Evolutionary conservation across 1,140 invertebrate genomes (phyloP).

Genomic region (Trichonephila clavata): DNA sequence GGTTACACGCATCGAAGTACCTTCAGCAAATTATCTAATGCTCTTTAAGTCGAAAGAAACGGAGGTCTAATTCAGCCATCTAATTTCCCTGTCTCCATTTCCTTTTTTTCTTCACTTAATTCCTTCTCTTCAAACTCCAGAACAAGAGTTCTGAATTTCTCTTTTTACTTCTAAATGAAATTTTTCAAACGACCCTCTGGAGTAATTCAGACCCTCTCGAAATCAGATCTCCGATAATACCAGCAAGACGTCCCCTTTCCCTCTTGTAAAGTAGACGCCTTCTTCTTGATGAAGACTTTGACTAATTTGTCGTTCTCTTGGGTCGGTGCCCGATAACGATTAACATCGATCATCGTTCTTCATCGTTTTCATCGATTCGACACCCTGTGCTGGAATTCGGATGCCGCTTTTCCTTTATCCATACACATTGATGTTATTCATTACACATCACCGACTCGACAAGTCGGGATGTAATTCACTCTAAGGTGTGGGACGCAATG

Average conservation of each 20-base stretch:
- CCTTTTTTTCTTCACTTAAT: neutral
- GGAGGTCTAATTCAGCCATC: too few relatives aligned
- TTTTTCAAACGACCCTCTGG: neutral
- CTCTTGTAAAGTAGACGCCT: neutral
- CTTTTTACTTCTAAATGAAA: neutral
- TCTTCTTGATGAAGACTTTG: constrained; percentile 48
- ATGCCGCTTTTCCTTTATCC: neutral
- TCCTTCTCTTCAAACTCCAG: too few relatives aligned
- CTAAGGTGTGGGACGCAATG: neutral
- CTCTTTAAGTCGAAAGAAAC: too few relatives aligned
- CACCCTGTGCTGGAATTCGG: constrained; percentile 12
- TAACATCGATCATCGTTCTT: constrained; percentile 60
- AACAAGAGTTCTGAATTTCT: too few relatives aligned
- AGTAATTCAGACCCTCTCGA: neutral
- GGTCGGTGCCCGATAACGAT: constrained; percentile 52
- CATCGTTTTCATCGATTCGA: constrained; percentile 48
- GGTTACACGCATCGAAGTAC: too few relatives aligned
- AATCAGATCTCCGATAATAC: neutral
- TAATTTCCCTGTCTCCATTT: too few relatives aligned
- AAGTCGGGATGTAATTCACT: neutral
- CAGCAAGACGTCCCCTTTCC: neutral
- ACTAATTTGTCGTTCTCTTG: constrained; percentile 66
- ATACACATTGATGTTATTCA: constrained; percentile 13
- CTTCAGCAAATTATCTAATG: too few relatives aligned
- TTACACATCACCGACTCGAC: neutral